Base-by-base conservation (phyloP, 2,888 invertebrate genomes). In the Penaeus monodon region DNA sequence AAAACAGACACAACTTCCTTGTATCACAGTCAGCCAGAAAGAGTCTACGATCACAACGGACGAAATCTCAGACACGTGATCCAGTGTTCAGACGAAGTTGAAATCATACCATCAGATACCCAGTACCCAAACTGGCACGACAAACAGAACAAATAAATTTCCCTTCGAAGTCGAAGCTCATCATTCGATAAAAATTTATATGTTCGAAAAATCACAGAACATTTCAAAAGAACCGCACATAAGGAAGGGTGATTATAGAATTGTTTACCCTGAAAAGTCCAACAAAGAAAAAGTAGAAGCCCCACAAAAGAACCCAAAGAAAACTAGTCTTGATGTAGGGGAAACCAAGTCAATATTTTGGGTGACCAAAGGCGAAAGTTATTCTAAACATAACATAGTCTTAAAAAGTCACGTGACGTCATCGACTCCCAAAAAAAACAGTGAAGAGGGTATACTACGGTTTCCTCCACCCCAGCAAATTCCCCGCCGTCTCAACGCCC, bases 361-460 rank as follows among this genome's bases (percentile, higher is more conserved):
- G n/a, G 85, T 88, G 88, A 88, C 88, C 7, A 85, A 83, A 44
- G 85, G 85, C 8, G 84, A 84, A n/a, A 88, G 88, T 73, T 88
- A 81, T 73, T 68, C 85, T 65, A 82, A 88, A 12, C 88, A 88
- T 49, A 79, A 70, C n/a, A 88, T 88, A 74, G 38, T 80, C 76
- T 38, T 88, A n/a, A 82, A 57, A 38, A 85, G 81, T 33, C 82
- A 82, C 63, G 78, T 29, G 20, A 68, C 49, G n/a, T 78, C 85
- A 33, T n/a, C 65, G 8, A 64, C 73, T 14, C 88, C n/a, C 88
- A 29, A 85, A 80, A 65, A 83, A 86, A 17, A 85, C 82, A 20
- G 85, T 88, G 70, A 81, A 63, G 73, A 81, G 81, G 70, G 65
- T 88, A 68, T 44, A 65, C 64, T 88, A 2, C 85, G 14, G 17